Base-by-base conservation (phyloP, 92 coral and sea anemone genomes). In the Parazoanthus swiftii region DNA sequence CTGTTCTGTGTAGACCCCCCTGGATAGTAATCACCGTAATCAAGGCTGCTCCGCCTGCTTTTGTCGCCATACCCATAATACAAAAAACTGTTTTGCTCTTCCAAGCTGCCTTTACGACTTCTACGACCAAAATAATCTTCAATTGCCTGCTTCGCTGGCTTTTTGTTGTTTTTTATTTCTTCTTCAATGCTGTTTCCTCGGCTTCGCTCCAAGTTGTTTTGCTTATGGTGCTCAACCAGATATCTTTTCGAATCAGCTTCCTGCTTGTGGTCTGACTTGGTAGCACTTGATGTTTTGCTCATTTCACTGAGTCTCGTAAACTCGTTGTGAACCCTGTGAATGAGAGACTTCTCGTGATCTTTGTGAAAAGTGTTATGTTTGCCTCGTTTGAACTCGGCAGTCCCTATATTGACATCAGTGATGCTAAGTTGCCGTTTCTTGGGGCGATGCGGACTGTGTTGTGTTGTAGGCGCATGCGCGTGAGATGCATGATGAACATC, bases 181-280 rank as follows among this genome's bases (percentile, higher is more conserved):
- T 91, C 92, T 33, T 85, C 43, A 13, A 89, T 63, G 79, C 92
- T 92, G n/a, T 83, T 79, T 38, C 56, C 29, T 82, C 92, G 63
- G 70, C 68, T 74, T n/a, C 90, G 82, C 25, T 33, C 75, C 37
- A 78, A 15, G 23, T 20, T 33, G 23, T 26, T 51, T 3, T 72
- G 46, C 18, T 81, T 86, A 11, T 78, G 74, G 44, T 88, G 37
- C 33, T 79, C 89, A 79, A 29, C 80, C 3, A 11, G 25, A 71
- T 15, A 44, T 16, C 23, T 14, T 50, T 84, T 84, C 23, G 65
- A 26, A 72, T 48, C 87, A 13, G 26, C 7, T 11, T 79, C 66
- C 42, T 84, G 39, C 43, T 83, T 83, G 36, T 68, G 36, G 6
- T 83, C 78, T 35, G 74, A 6, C 71, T 46, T 83, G 16, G 6